Evolutionary conservation across 2,797 vertebrate genomes (phyloP), one percentile per base, ranked within the genome.

Genomic region (Todus mexicanus): DNA sequence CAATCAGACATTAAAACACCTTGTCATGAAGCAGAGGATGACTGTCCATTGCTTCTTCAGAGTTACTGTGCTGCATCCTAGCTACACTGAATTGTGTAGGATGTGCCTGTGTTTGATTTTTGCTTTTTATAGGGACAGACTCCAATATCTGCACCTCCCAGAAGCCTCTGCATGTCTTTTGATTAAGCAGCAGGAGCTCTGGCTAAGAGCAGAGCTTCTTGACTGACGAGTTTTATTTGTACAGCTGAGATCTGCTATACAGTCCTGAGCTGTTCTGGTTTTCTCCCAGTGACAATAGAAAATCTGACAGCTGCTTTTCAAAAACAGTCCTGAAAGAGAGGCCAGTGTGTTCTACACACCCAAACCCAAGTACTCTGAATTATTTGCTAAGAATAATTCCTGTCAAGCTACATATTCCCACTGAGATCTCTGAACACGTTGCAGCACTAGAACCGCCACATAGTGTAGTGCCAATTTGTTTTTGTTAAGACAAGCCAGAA

Each of bases 141-240:
- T 64, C 33, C 65, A 60, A 7, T 23, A 56, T 9, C 37, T 80
- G 60, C 68, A 50, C 71, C 72, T 83, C 75, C 38, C 60, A 70
- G 47, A 57, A 93, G 47, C 25, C 18, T 82, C 69, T 84, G 25
- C 84, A 48, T 54, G 45, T 60, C 60, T 82, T 81, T 80, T 77
- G 72, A 85, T 79, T 56, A 68, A 83, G 71, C 64, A 91, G 72
- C 82, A 87, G 89, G 82, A 85, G 45, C 65, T 87, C 71, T 83
- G 89, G 65, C 65, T 45, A 20, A 71, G 82, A 27, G 40, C 12
- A 68, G 22, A 80, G 48, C 33, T 91, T 66, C 72, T 37, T 76
- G 79, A 68, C 69, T 77, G 43, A 53, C 11, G 31, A 42, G 15
- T 29, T 93, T 70, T 73, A 66, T 81, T 91, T 84, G 61, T 81